Percentiles rank a stretch among this genome's conserved stretches.
Conservation (phyloP, 2,888 invertebrate genomes). For the Eupithecia abbreviata region DNA sequence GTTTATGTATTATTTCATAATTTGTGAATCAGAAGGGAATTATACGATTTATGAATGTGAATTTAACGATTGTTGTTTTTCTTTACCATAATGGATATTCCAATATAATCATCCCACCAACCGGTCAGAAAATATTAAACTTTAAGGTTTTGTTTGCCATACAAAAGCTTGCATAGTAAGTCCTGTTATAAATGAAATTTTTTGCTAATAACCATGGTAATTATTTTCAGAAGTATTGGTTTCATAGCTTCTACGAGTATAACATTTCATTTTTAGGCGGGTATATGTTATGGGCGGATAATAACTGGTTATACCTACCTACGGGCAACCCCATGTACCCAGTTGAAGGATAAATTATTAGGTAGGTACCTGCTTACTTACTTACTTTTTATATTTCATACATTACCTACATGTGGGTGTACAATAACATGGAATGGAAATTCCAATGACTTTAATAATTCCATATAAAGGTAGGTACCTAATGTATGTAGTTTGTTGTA, state of each 20-base stretch:
- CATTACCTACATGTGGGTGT: neutral
- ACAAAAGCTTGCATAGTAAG: neutral
- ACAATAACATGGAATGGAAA: neutral
- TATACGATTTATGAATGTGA: conserved; percentile 80
- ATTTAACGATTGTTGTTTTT: conserved; percentile 26
- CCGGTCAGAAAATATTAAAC: neutral
- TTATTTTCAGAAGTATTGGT: no score
- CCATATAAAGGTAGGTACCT: neutral
- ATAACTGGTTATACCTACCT: neutral
- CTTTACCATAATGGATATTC: neutral
- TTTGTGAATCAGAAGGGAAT: conserved; percentile 62
- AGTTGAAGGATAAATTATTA: neutral
- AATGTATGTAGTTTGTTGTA: neutral
- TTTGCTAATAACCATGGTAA: no score
- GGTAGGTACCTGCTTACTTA: neutral
- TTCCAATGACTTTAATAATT: neutral
- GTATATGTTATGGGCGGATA: neutral
- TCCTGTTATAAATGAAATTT: no score
- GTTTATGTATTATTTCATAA: conserved; percentile 63
- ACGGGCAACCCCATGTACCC: neutral
- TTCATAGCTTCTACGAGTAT: neutral
- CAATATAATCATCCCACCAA: no score
- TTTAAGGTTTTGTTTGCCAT: neutral
- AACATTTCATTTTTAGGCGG: neutral
- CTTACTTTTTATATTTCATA: neutral